phyloP scores from a whole-genome alignment of 2,888 invertebrate species.

The Lepidocyrtoides sp. region DNA sequence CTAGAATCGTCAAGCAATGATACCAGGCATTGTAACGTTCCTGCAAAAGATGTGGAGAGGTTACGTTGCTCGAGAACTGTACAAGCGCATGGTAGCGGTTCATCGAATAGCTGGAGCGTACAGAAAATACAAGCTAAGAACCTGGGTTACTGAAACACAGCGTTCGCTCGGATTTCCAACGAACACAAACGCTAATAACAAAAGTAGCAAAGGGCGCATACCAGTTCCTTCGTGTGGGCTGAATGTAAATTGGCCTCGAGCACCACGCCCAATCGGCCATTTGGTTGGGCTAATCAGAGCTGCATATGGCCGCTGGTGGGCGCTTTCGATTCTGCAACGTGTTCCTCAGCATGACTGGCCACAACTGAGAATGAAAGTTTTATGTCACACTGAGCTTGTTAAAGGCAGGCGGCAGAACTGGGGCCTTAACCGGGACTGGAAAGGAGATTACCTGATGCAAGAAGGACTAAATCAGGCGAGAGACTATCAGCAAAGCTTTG shows the following conservation, averaged over 20 bases:
- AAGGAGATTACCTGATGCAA: constrained; percentile 93
- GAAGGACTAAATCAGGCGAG: constrained; percentile 90
- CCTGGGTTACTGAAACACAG: constrained; percentile 89
- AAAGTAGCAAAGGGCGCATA: constrained; percentile 76
- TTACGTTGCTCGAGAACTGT: constrained; percentile 91
- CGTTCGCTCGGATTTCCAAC: constrained; percentile 83
- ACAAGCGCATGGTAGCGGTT: constrained; percentile 95
- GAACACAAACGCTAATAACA: constrained; percentile 51
- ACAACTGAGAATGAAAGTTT: constrained; percentile 92
- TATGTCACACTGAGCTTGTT: constrained; percentile 83
- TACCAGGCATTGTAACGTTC: constrained; percentile 96
- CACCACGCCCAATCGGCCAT: constrained; percentile 86
- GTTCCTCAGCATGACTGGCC: constrained; percentile 95
- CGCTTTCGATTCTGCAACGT: constrained; percentile 93
- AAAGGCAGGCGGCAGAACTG: constrained; percentile 90
- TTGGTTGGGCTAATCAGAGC: constrained; percentile 89
- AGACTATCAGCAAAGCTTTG: constrained; percentile 90
- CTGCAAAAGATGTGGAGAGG: constrained; percentile 99
- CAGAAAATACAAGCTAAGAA: constrained; percentile 91
- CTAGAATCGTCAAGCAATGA: constrained; percentile 92
- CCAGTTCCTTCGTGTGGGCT: constrained; percentile 83
- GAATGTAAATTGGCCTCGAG: constrained; percentile 83
- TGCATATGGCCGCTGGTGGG: constrained; percentile 94
- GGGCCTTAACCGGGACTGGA: constrained; percentile 93
- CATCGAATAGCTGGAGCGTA: constrained; percentile 93